phyloP scores from a whole-genome alignment of 2,797 vertebrate species.

The Parauchenoglanis ngamensis region DNA sequence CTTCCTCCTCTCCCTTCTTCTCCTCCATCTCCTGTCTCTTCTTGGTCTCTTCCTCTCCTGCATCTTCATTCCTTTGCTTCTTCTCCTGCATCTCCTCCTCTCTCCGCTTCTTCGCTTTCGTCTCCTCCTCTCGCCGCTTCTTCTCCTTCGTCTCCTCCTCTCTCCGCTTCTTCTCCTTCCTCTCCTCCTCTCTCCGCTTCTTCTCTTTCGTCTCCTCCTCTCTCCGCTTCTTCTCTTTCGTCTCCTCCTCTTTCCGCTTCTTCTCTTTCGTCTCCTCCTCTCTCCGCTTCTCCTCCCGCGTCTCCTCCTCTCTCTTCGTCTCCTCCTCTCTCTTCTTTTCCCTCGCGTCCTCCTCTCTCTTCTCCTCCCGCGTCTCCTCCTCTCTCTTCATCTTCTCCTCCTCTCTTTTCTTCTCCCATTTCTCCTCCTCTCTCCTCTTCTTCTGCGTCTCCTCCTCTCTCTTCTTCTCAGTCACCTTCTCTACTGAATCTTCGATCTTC shows the following conservation, averaged over 20 bases:
- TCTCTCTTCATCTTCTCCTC: not conserved
- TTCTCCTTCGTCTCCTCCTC: too few species aligned
- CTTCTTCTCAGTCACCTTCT: not conserved
- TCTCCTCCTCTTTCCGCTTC: not conserved
- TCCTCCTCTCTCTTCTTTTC: conserved; percentile 46
- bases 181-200: not conserved
- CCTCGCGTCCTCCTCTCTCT: conserved; percentile 54
- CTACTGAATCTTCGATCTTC: not conserved
- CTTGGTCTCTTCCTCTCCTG: not conserved
- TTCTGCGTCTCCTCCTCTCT: not conserved
- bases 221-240: too few species aligned
- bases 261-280: not conserved
- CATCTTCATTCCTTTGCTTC: conserved; percentile 15
- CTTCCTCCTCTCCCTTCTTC: not conserved
- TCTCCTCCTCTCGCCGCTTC: not conserved
- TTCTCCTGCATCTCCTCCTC: not conserved
- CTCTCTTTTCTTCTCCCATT: too few species aligned
- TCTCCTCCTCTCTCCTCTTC: not conserved
- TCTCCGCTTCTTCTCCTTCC: not conserved
- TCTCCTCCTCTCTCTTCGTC: not conserved
- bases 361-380: not conserved
- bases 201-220: not conserved
- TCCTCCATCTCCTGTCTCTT: conserved; percentile 1
- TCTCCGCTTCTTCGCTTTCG: not conserved
- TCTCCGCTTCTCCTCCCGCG: too few species aligned